phyloP scores from a whole-genome alignment of 2,113 vertebrate genomes.

The Leucopsar rothschildi region DNA sequence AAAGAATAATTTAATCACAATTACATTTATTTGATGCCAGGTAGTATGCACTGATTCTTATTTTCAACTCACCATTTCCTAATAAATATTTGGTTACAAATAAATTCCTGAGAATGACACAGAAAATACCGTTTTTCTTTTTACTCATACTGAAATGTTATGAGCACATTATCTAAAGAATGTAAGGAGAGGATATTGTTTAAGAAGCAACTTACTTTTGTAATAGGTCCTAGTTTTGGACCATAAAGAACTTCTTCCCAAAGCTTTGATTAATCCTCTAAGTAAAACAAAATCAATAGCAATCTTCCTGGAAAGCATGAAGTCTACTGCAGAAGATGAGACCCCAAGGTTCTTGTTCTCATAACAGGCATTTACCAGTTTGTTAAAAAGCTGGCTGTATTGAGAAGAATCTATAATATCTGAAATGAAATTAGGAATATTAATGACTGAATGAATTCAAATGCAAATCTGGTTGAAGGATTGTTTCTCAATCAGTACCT shows the following conservation, averaged over 20 bases:
- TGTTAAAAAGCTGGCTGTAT: constrained; percentile 80
- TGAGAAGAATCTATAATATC: constrained; percentile 72
- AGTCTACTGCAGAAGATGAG: constrained; percentile 81
- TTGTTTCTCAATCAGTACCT: background rate
- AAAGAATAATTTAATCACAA: background rate
- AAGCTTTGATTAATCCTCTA: constrained; percentile 82
- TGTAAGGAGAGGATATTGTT: background rate
- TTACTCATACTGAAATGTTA: background rate
- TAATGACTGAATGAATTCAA: background rate
- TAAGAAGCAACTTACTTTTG: constrained; percentile 80
- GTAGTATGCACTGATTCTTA: background rate
- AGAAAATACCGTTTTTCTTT: background rate
- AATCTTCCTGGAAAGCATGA: constrained; percentile 85
- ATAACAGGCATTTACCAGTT: constrained; percentile 81
- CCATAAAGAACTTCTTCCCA: constrained; percentile 89
- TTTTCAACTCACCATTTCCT: background rate
- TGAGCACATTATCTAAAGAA: background rate
- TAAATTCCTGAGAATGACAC: background rate
- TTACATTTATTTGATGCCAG: background rate
- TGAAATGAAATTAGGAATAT: constrained; percentile 67
- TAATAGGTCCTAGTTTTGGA: constrained; percentile 85
- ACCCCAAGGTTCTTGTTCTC: constrained; percentile 80
- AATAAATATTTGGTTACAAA: background rate
- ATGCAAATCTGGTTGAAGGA: background rate
- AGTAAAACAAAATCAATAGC: constrained; percentile 76